phyloP scores from a whole-genome alignment of 2,113 vertebrate genomes.

The Leptobrachium ailaonicum region DNA sequence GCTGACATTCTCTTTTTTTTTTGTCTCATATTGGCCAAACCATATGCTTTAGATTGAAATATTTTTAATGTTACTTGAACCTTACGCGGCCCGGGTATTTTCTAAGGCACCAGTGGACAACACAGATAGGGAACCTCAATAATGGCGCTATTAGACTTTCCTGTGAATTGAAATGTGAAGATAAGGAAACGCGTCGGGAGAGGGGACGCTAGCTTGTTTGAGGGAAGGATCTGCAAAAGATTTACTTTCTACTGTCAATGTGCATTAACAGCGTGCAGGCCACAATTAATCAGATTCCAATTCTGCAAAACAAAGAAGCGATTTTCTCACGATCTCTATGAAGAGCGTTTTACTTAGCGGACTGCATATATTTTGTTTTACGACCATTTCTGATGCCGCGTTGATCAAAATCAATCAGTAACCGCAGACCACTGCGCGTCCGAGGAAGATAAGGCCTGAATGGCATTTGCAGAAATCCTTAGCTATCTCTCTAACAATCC shows the following conservation, averaged over 20 bases:
- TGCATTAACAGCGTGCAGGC: conserved; percentile 60
- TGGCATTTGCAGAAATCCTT: conserved; percentile 76
- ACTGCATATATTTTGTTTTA: no score
- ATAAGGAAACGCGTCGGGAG: conserved; percentile 54
- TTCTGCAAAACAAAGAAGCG: conserved; percentile 63
- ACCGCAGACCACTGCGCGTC: conserved; percentile 66
- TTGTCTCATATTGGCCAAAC: no score
- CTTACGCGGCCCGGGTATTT: no score
- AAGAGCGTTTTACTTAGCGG: conserved; percentile 32
- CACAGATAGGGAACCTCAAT: no score
- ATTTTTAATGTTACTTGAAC: no score
- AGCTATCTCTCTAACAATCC: conserved; percentile 79
- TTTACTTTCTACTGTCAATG: conserved; percentile 62
- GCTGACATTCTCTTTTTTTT: no score
- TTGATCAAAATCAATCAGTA: conserved; percentile 68
- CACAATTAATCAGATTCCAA: conserved; percentile 64
- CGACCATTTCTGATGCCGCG: conserved; percentile 43
- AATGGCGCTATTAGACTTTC: conserved; percentile 28
- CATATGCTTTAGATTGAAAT: no score
- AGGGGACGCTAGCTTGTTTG: conserved; percentile 34
- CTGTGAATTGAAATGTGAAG: conserved; percentile 50
- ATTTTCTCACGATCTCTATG: conserved; percentile 62
- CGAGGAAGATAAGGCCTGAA: conserved; percentile 73
- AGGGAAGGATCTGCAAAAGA: conserved; percentile 55
- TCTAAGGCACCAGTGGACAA: no score